phyloP scores from a whole-genome alignment of 2,797 vertebrate genomes.

The Lagocephalus sceleratus region DNA sequence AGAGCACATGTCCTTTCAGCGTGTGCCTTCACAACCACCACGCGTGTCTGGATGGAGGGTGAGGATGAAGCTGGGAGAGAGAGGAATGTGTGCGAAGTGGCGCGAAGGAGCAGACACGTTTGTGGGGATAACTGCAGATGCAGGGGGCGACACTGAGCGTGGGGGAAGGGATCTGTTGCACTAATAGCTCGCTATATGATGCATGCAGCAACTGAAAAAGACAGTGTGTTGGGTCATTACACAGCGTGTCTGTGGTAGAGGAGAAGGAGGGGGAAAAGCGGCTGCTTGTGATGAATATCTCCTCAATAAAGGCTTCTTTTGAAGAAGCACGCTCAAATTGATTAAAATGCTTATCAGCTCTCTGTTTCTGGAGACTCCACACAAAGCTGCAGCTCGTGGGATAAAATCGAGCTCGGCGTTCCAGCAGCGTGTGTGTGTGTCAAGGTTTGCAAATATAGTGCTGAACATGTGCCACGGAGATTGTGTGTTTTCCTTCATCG shows the following conservation, averaged over 20 bases:
- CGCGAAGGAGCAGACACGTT: too few relatives aligned
- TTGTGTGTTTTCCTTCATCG: conserved; percentile 1
- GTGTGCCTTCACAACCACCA: conserved; percentile 42
- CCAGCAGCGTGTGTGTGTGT: too few relatives aligned
- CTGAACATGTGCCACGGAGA: background rate
- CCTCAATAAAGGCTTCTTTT: conserved; percentile 11
- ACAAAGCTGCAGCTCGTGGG: too few relatives aligned
- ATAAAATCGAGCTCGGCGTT: too few relatives aligned
- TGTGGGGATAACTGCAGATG: too few relatives aligned
- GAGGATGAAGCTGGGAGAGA: background rate
- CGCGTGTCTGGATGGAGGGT: conserved; percentile 33
- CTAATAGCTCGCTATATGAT: conserved; percentile 35
- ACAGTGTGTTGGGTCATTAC: conserved; percentile 30
- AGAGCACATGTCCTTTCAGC: conserved; percentile 47
- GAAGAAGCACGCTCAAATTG: conserved; percentile 8
- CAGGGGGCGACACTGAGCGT: too few relatives aligned
- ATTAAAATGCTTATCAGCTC: conserved; percentile 5
- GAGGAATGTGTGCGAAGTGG: background rate
- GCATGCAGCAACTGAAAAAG: conserved; percentile 40
- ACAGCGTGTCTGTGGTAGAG: conserved; percentile 15
- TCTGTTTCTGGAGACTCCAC: background rate
- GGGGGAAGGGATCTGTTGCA: conserved; percentile 10
- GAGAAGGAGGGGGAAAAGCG: conserved; percentile 13
- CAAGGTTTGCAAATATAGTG: background rate
- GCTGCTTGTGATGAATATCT: conserved; percentile 13